phyloP scores from a whole-genome alignment of 2,888 invertebrate species.

The Zele albiditarsus region DNA sequence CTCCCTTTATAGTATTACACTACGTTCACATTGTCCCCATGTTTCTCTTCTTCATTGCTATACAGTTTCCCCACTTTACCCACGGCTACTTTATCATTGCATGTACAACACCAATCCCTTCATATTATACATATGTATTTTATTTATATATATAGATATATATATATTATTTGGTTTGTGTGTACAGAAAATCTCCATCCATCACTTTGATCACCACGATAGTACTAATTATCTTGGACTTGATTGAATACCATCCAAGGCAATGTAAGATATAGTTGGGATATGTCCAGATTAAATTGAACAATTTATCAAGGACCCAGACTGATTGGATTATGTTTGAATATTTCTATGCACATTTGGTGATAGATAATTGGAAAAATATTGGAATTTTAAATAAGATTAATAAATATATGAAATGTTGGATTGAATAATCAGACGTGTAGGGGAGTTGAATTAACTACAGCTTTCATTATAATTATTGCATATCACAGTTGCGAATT shows the following conservation, averaged over 20 bases:
- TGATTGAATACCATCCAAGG: not conserved
- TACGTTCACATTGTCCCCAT: not conserved
- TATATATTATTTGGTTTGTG: not conserved
- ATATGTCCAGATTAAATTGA: not conserved
- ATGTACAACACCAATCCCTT: not conserved
- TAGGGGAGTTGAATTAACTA: no score
- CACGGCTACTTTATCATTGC: not conserved
- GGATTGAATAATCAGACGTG: no score
- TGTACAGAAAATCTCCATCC: slow-evolving; percentile 5
- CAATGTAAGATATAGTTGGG: not conserved
- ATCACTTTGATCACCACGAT: slow-evolving; percentile 11
- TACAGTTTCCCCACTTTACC: not conserved
- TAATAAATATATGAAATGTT: not conserved
- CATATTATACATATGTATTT: not conserved
- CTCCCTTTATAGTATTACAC: not conserved
- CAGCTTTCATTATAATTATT: no score
- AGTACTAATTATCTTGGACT: slow-evolving; percentile 15
- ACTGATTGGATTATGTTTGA: not conserved
- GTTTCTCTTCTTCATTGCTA: not conserved
- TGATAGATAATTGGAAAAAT: not conserved
- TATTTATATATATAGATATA: not conserved
- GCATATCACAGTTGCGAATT: no score
- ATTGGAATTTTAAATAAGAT: not conserved
- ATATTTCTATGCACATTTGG: not conserved
- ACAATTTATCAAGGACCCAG: slow-evolving; percentile 3